phyloP scores from a whole-genome alignment of 1,140 invertebrate genomes.

The Cyclargus thomasi region DNA sequence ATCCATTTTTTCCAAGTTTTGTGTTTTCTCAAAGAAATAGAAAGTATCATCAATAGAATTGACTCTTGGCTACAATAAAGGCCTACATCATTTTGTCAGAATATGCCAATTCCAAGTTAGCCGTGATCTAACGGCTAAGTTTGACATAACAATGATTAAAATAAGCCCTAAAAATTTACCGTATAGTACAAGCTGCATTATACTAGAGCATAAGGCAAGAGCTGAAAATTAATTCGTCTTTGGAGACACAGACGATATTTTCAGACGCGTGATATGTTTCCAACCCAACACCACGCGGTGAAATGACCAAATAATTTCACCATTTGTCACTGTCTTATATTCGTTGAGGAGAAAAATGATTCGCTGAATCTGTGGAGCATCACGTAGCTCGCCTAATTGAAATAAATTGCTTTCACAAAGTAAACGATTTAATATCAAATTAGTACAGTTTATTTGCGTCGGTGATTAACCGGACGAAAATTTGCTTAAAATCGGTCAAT shows the following conservation, averaged over 20 bases:
- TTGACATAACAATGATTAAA: no score
- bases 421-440: constrained; percentile 50
- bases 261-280: neutral
- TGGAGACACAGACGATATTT: neutral
- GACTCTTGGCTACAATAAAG: no score
- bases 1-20: no score
- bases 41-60: no score
- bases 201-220: neutral
- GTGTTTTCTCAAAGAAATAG: no score
- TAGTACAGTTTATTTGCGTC: constrained; percentile 22
- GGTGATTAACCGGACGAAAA: neutral
- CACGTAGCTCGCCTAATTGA: constrained; percentile 60
- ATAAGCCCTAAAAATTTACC: no score
- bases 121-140: no score
- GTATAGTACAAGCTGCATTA: no score
- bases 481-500: neutral
- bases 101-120: no score
- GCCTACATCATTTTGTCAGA: no score
- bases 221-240: neutral
- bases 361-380: constrained; percentile 55
- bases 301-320: constrained; percentile 58
- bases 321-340: constrained; percentile 60
- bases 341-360: constrained; percentile 58
- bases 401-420: constrained; percentile 51
- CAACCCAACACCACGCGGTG: constrained; percentile 21